Base-by-base conservation (phyloP, 2,888 invertebrate species). In the Suillia variegata region DNA sequence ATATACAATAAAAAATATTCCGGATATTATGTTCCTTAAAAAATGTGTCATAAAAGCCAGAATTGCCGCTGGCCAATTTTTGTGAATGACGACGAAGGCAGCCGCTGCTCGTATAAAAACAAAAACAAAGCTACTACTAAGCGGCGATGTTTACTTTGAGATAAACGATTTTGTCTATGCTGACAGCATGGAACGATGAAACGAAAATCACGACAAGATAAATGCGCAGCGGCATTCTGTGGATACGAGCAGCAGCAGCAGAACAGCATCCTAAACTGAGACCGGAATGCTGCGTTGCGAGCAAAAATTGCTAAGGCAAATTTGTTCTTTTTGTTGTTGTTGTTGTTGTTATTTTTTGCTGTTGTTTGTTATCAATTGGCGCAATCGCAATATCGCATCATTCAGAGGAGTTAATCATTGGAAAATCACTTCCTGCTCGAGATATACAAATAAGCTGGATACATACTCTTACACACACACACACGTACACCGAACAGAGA, bases 361-460 rank as follows among this genome's bases (percentile, higher is more conserved):
- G 17, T 31, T 22, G 20, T 31, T 59, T 26, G 48, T 52, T 61
- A 63, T 63, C 61, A 50, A 50, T 49, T 56, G 31, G 59, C 55
- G 57, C 58, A 56, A 55, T 59, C 61, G 47, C 34, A 17, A 22
- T 21, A 57, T 59, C 24, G 26, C 57, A 53, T 63, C 65, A 72
- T 77, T 77, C 67, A 77, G 62, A 64, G 67, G 71, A 77, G 74
- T 74, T 76, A 77, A 77, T 77, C 78, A 77, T 76, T 75, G 77
- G 78, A 77, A 77, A 77, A 77, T 77, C 73, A 67, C 76, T 75
- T 77, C 77, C 77, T 77, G 74, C 70, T 74, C 38, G 31, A n/a
- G n/a, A n/a, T n/a, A n/a, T n/a, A n/a, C n/a, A n/a, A n/a, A n/a
- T n/a, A n/a, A n/a, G n/a, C 31, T 31, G 6, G 12, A 31, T 12